A percentile compares a stretch with the other conserved stretches of the same genome.
These are phyloP conservation scores for Notodonta ziczac DNA, from an alignment of 2,888 invertebrate genomes.

Conservation along the genomic window DNA sequence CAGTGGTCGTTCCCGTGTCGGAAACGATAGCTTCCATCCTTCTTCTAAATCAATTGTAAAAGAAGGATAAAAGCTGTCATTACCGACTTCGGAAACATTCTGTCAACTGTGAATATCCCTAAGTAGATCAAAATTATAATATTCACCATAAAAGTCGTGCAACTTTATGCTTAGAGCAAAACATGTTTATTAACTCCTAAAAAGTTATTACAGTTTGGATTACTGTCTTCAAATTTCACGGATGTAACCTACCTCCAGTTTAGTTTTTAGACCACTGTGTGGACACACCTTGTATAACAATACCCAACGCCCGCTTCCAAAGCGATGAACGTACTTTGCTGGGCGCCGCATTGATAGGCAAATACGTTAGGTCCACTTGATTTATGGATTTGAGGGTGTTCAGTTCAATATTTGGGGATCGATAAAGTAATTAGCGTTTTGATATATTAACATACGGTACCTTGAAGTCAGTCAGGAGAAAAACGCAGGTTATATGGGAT, in stretches of 20 bases:
- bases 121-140: no score
- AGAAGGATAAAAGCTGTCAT: no score
- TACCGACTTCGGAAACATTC: no score
- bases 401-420: neutral
- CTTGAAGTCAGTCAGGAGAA: no score
- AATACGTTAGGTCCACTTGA: conserved; percentile 25
- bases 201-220: neutral
- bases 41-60: no score
- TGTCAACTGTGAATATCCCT: no score
- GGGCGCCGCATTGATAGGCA: conserved; percentile 22
- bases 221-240: neutral
- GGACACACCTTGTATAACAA: conserved; percentile 16
- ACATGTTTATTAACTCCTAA: no score
- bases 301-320: conserved; percentile 35
- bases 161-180: no score
- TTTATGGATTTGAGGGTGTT: conserved; percentile 16
- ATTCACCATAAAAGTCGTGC: no score
- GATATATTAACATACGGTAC: neutral
- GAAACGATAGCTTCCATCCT: no score
- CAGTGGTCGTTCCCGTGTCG: no score
- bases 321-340: conserved; percentile 23
- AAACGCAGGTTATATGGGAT: no score
- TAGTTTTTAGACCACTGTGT: neutral
- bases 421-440: neutral
- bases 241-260: neutral